phyloP scores from a whole-genome alignment of 2,113 vertebrate genomes.

The Pholis gunnellus region DNA sequence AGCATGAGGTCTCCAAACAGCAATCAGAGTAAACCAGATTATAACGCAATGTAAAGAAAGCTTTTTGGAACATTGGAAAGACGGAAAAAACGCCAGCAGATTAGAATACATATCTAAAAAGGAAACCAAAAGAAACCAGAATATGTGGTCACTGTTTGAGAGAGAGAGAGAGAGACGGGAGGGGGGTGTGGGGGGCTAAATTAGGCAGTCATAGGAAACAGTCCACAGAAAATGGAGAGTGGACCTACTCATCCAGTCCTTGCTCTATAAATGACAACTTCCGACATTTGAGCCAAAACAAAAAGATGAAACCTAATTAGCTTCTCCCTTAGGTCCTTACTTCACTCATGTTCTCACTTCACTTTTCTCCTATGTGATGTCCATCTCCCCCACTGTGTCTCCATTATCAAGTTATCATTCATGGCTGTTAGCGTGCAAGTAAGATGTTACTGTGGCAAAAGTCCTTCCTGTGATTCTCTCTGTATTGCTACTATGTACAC shows the following conservation, averaged over 20 bases:
- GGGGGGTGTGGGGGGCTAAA: too few relatives aligned
- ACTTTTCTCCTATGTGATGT: constrained; percentile 37
- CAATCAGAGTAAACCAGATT: not conserved
- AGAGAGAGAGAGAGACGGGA: too few relatives aligned
- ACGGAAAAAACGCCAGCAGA: not conserved
- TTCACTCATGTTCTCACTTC: constrained; percentile 38
- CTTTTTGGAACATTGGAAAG: not conserved
- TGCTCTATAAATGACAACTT: constrained; percentile 49
- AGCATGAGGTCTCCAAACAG: not conserved
- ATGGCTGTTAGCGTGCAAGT: constrained; percentile 20
- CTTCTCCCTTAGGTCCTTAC: constrained; percentile 30
- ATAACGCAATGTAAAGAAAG: too few relatives aligned
- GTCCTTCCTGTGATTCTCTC: not conserved
- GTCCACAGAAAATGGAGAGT: constrained; percentile 38
- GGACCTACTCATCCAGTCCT: constrained; percentile 47
- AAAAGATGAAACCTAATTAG: constrained; percentile 58
- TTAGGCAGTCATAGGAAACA: constrained; percentile 3
- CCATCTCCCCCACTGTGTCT: constrained; percentile 3
- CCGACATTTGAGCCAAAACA: constrained; percentile 29
- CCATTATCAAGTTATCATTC: constrained; percentile 21
- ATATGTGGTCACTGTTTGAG: not conserved
- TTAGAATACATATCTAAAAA: too few relatives aligned
- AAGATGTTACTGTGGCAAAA: constrained; percentile 10
- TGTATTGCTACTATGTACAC: not conserved
- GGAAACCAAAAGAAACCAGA: not conserved